These are phyloP conservation scores for Xyrauchen texanus DNA, from an alignment of 2,113 vertebrate genomes.

Conservation along the genomic window DNA sequence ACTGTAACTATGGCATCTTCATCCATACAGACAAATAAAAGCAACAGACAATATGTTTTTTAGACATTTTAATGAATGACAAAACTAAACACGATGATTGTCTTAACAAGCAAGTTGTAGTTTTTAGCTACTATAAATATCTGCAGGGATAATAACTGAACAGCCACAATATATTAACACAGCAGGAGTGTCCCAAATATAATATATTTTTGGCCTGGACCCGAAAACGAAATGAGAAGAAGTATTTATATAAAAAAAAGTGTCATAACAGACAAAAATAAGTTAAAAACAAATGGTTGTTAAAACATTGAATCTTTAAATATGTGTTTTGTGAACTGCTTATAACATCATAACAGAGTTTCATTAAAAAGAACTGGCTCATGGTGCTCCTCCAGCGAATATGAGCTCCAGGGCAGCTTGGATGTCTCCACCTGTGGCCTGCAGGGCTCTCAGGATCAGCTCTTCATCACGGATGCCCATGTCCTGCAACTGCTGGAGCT, in stretches of 20 bases:
- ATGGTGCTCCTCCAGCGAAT: constrained; percentile 85
- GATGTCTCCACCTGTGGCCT: constrained; percentile 86
- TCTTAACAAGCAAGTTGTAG: background rate
- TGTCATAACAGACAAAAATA: too few relatives aligned
- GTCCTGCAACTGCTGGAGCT: constrained; percentile 84
- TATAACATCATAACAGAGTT: background rate
- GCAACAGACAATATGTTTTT: background rate
- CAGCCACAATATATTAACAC: too few relatives aligned
- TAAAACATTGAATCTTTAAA: background rate
- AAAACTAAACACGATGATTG: background rate
- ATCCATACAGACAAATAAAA: background rate
- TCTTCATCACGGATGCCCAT: constrained; percentile 88
- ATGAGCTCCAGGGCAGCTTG: constrained; percentile 89
- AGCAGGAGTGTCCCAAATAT: too few relatives aligned
- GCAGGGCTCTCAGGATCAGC: constrained; percentile 83
- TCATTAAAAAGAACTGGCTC: constrained; percentile 12
- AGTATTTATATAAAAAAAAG: too few relatives aligned
- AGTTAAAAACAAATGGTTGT: background rate
- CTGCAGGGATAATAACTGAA: too few relatives aligned
- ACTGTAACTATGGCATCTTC: background rate
- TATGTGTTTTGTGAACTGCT: background rate
- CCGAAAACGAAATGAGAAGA: too few relatives aligned
- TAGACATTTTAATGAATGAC: background rate
- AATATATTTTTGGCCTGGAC: background rate
- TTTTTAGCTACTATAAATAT: background rate